These are phyloP conservation scores for Spilogale gracilis DNA, from an alignment of 2,113 vertebrate genomes.

Conservation along the genomic window DNA sequence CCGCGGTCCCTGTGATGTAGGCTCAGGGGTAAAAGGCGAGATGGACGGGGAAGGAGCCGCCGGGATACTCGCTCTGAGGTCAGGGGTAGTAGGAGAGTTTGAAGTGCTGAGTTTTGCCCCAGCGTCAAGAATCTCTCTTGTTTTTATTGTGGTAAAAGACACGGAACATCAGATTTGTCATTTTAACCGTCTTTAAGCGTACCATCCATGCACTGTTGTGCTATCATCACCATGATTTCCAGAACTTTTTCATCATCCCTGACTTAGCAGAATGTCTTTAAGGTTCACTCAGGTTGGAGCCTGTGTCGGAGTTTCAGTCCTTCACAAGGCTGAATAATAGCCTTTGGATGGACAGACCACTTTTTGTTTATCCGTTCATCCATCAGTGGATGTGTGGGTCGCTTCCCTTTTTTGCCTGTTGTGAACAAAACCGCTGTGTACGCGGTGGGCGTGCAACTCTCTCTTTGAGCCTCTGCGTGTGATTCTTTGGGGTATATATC, in stretches of 20 bases:
- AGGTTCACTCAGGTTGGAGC: not conserved
- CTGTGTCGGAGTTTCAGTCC: not conserved
- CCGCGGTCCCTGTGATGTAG: not conserved
- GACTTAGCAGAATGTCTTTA: not conserved
- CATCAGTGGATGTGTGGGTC: not conserved
- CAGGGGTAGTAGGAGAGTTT: not conserved
- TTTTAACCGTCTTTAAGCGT: not conserved
- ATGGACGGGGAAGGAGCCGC: not conserved
- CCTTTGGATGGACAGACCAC: not conserved
- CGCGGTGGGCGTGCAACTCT: not conserved
- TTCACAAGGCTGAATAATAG: not conserved
- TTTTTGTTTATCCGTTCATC: not conserved
- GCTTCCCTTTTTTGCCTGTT: not conserved
- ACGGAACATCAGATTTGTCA: not conserved
- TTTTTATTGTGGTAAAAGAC: not conserved
- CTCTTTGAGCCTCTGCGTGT: not conserved
- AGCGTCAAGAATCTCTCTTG: not conserved
- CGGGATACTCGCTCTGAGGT: not conserved
- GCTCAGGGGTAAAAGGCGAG: not conserved
- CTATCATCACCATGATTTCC: not conserved
- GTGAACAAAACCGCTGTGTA: not conserved
- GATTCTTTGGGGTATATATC: not conserved
- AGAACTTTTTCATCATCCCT: not conserved
- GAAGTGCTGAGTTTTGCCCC: no score
- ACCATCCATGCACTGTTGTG: not conserved